Conservation (phyloP, 2,113 vertebrate genomes). For the Mus pahari region DNA sequence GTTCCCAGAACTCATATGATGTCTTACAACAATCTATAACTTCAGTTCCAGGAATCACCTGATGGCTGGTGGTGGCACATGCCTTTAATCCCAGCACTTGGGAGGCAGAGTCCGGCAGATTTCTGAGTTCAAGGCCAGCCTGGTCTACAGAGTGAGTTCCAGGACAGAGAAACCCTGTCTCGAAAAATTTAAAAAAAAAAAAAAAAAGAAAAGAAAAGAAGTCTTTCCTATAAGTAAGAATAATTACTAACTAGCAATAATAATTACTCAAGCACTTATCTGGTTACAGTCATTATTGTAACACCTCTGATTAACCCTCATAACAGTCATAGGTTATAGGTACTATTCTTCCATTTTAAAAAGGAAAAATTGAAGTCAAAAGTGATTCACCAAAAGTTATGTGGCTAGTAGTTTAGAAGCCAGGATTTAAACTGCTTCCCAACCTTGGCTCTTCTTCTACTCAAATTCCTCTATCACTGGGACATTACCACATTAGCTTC, state of each 20-base stretch:
- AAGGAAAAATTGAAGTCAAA: slow-evolving; percentile 12
- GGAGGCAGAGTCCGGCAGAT: neutral
- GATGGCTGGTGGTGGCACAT: no score
- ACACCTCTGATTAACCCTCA: neutral
- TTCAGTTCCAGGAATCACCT: neutral
- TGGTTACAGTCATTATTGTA: neutral
- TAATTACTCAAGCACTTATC: neutral
- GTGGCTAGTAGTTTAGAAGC: neutral
- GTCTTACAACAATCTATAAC: neutral
- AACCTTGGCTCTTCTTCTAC: neutral
- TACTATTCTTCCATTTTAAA: neutral
- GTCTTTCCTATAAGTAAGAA: neutral
- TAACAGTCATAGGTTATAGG: neutral
- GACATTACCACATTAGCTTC: neutral
- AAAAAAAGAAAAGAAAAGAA: neutral
- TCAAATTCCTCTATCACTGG: neutral
- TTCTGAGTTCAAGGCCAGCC: neutral
- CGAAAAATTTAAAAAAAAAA: no score
- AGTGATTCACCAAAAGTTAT: neutral
- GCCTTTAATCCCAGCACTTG: neutral
- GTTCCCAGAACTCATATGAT: neutral
- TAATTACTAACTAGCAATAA: neutral
- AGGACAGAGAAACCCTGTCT: no score
- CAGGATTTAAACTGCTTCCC: neutral
- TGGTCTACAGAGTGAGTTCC: neutral